These are phyloP conservation scores for Drosophila tripunctata DNA, from an alignment of 2,888 invertebrate genomes.

Conservation along the genomic window DNA sequence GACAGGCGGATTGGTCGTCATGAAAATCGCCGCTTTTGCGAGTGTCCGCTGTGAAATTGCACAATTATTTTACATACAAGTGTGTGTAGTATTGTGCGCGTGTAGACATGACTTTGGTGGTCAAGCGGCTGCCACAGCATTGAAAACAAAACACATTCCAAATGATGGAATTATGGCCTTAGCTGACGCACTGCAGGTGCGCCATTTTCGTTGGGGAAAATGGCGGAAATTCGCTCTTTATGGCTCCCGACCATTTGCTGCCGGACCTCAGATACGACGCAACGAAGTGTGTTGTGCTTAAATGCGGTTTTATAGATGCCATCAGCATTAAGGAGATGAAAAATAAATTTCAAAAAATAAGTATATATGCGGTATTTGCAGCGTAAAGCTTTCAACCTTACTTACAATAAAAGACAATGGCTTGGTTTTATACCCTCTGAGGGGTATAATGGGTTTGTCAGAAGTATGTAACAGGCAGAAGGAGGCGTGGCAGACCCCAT, in stretches of 20 bases:
- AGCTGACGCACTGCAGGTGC: slow-evolving; percentile 69
- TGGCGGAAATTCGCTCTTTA: slow-evolving; percentile 27
- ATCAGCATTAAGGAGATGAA: too few species aligned
- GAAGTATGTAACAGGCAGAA: too few species aligned
- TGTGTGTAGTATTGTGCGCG: not conserved
- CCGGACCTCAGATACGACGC: slow-evolving; percentile 4
- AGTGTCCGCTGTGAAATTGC: slow-evolving; percentile 54
- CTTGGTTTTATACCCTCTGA: too few species aligned
- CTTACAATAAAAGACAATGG: too few species aligned
- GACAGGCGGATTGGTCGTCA: slow-evolving; percentile 63
- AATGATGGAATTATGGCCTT: slow-evolving; percentile 44
- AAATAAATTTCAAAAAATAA: too few species aligned
- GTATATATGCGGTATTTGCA: too few species aligned
- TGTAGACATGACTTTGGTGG: slow-evolving; percentile 30
- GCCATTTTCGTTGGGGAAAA: slow-evolving; percentile 41
- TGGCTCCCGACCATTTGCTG: slow-evolving; percentile 19
- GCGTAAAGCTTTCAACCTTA: too few species aligned
- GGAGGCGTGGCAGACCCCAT: too few species aligned
- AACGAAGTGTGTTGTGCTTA: not conserved
- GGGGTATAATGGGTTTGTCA: too few species aligned
- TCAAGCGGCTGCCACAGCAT: slow-evolving; percentile 38
- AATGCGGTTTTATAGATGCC: slow-evolving; percentile 19
- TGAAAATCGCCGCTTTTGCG: slow-evolving; percentile 45
- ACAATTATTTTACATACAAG: slow-evolving; percentile 56
- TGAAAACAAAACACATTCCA: slow-evolving; percentile 43